Percentiles rank a stretch among this genome's conserved stretches.
These are phyloP conservation scores for Epinephelus fuscoguttatus DNA, from an alignment of 2,113 vertebrate species.

Conservation along the genomic window DNA sequence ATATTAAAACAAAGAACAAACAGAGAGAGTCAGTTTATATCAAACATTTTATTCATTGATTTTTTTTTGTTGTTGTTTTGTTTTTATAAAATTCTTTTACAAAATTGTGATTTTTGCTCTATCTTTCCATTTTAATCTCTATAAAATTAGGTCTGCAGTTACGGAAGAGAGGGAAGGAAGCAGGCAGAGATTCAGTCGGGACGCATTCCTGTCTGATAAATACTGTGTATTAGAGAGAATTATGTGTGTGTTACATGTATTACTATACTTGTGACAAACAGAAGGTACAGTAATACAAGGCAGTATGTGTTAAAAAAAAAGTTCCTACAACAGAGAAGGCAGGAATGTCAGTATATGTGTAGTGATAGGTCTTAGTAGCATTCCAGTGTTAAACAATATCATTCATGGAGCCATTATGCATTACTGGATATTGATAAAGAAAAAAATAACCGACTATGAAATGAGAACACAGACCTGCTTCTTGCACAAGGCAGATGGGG, in stretches of 20 bases:
- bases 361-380: constrained; percentile 37
- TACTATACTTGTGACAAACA: constrained; percentile 39
- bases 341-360: constrained; percentile 70
- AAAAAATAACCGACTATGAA: constrained; percentile 39
- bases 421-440: constrained; percentile 43
- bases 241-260: constrained; percentile 37
- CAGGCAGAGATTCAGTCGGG: constrained; percentile 59
- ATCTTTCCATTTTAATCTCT: constrained; percentile 64
- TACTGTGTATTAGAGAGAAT: constrained; percentile 35
- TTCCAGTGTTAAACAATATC: constrained; percentile 64
- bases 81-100: constrained; percentile 78
- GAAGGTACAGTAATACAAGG: constrained; percentile 57
- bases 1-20: constrained; percentile 3
- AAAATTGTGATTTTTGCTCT: constrained; percentile 64
- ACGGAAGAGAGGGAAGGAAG: constrained; percentile 57
- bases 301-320: constrained; percentile 24
- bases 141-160: constrained; percentile 69
- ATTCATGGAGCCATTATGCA: constrained; percentile 30
- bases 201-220: constrained; percentile 61
- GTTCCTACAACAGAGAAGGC: constrained; percentile 53
- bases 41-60: constrained; percentile 74
- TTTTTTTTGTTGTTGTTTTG: constrained; percentile 37
- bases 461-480: constrained; percentile 39
- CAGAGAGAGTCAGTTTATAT: constrained; percentile 54
- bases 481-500: constrained; percentile 48